These are phyloP conservation scores for Nannospalax galili DNA, from an alignment of 2,113 vertebrate species.

Conservation along the genomic window DNA sequence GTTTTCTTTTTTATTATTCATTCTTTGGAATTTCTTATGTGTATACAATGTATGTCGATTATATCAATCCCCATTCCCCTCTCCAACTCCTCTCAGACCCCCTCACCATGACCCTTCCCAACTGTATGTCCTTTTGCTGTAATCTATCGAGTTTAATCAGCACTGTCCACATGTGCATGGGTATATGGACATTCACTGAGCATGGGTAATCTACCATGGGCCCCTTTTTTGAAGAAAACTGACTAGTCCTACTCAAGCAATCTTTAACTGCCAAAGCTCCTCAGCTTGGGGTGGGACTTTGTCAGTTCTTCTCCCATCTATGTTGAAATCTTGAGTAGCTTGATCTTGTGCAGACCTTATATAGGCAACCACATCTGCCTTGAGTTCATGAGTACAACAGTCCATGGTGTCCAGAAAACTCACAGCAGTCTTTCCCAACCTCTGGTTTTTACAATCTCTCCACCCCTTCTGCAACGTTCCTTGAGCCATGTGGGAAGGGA, in stretches of 20 bases:
- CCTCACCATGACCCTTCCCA: neutral
- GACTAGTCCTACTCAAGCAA: neutral
- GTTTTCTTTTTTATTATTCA: neutral
- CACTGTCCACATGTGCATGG: neutral
- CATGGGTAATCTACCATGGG: neutral
- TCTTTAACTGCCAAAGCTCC: neutral
- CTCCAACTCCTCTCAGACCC: neutral
- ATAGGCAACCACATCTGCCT: neutral
- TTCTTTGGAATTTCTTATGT: neutral
- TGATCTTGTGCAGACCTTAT: neutral
- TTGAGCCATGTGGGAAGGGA: neutral
- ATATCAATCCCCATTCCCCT: neutral
- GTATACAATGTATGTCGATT: neutral
- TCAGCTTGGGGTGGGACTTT: neutral
- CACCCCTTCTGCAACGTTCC: neutral
- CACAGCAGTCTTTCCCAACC: neutral
- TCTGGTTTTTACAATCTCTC: neutral
- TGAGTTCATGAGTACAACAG: neutral
- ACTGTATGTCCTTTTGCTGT: neutral
- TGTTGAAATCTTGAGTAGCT: neutral
- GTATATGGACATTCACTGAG: neutral
- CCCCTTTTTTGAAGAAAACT: neutral
- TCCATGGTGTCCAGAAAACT: neutral
- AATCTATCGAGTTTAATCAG: neutral
- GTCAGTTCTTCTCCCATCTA: neutral